A percentile compares a stretch with the other conserved stretches of the same genome.
Conservation (phyloP, 2,113 vertebrate genomes). For the Protomyctophum bolini region DNA sequence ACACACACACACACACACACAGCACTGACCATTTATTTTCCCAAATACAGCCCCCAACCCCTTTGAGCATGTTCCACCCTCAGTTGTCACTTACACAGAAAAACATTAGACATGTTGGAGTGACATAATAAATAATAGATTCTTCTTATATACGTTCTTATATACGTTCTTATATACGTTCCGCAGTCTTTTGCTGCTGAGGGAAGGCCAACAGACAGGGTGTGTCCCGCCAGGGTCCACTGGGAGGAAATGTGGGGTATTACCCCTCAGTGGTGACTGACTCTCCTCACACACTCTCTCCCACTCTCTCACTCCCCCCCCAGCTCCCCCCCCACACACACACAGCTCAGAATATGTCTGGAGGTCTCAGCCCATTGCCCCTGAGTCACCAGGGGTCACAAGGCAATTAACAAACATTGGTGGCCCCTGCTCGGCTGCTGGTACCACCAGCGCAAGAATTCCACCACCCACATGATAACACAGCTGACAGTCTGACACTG, state of each 20-base stretch:
- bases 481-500: slow-evolving; percentile 54
- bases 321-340: not conserved
- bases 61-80: slow-evolving; percentile 30
- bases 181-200: slow-evolving; percentile 7
- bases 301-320: not conserved
- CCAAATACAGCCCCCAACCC: slow-evolving; percentile 37
- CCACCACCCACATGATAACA: slow-evolving; percentile 58
- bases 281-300: not conserved
- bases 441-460: slow-evolving; percentile 38
- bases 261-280: not conserved
- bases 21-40: slow-evolving; percentile 26
- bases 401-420: slow-evolving; percentile 63
- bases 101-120: slow-evolving; percentile 10
- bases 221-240: slow-evolving; percentile 34
- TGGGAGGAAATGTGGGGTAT: slow-evolving; percentile 24
- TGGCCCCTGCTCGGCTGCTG: slow-evolving; percentile 50
- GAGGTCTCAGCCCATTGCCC: slow-evolving; percentile 23
- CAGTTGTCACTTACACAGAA: slow-evolving; percentile 41
- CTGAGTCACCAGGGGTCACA: slow-evolving; percentile 59
- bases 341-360: slow-evolving; percentile 20
- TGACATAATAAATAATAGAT: slow-evolving; percentile 1
- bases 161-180: too few relatives aligned
- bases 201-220: slow-evolving; percentile 2
- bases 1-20: slow-evolving; percentile 38
- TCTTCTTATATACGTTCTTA: too few relatives aligned